A percentile compares a stretch with the other conserved stretches of the same genome.
These are phyloP conservation scores for Clusia tigrina DNA, from an alignment of 2,888 invertebrate species.

Conservation along the genomic window DNA sequence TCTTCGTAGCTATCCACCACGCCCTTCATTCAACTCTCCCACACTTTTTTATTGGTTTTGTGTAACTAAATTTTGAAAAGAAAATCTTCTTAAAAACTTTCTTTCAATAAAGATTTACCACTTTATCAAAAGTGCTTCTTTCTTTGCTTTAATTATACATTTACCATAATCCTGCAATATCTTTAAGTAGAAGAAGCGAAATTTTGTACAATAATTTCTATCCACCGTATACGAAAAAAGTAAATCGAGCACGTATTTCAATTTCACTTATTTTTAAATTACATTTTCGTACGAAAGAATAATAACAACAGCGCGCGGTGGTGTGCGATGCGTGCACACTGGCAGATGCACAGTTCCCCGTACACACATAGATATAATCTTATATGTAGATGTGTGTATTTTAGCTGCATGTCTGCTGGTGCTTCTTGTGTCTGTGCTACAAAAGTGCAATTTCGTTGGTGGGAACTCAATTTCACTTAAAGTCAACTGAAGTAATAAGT, in stretches of 20 bases:
- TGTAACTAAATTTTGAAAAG: too few relatives aligned
- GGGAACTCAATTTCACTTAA: slow-evolving; percentile 4
- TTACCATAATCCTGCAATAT: neutral
- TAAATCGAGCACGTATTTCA: slow-evolving; percentile 11
- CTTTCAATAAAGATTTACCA: neutral
- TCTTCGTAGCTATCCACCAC: too few relatives aligned
- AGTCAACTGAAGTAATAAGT: slow-evolving; percentile 20
- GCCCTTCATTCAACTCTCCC: too few relatives aligned
- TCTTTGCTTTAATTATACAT: neutral
- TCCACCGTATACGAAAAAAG: neutral
- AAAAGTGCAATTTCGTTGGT: slow-evolving; percentile 2
- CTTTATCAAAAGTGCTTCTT: neutral
- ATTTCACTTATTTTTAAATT: slow-evolving; percentile 9
- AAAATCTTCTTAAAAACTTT: too few relatives aligned
- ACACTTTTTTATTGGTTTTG: too few relatives aligned
- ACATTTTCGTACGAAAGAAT: neutral
- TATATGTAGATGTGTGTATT: neutral
- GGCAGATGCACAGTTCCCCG: too few relatives aligned
- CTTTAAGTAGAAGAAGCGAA: neutral
- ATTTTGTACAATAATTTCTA: neutral
- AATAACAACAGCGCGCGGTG: neutral
- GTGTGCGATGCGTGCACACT: neutral
- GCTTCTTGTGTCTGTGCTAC: neutral
- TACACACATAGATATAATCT: neutral
- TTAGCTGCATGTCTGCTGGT: neutral